Evolutionary conservation across 1,140 invertebrate species (phyloP).

Genomic region (Liolophura sinensis): DNA sequence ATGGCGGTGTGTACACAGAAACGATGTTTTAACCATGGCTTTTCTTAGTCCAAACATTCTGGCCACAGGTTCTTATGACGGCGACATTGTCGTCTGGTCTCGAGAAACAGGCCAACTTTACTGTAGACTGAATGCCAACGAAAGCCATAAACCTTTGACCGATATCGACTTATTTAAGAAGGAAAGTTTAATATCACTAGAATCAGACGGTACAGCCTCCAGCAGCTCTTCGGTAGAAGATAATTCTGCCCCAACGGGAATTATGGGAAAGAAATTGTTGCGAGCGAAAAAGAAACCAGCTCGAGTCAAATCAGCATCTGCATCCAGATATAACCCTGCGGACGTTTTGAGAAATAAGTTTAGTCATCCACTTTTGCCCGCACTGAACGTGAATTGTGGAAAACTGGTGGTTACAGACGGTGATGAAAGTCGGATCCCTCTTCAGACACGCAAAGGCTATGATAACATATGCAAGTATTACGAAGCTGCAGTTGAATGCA

Average conservation of each 20-base stretch:
- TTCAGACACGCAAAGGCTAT: conserved; percentile 34
- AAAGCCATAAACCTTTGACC: conserved; percentile 23
- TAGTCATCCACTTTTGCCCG: too few species aligned
- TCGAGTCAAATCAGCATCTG: too few species aligned
- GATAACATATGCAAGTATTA: conserved; percentile 53
- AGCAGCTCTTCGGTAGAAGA: too few species aligned
- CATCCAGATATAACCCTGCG: too few species aligned
- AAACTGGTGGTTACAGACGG: too few species aligned
- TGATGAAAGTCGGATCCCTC: not conserved
- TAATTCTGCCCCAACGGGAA: too few species aligned
- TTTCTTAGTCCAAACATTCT: conserved; percentile 62
- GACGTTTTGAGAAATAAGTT: too few species aligned
- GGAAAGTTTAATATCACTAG: too few species aligned
- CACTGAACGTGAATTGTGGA: too few species aligned
- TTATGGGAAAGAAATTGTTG: too few species aligned
- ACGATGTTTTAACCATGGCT: conserved; percentile 70
- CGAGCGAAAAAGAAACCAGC: too few species aligned
- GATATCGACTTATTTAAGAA: conserved; percentile 3
- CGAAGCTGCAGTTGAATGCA: conserved; percentile 49
- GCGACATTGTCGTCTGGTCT: conserved; percentile 76
- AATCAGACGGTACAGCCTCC: too few species aligned
- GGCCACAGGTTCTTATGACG: conserved; percentile 70
- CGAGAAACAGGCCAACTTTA: conserved; percentile 73
- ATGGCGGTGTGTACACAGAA: conserved; percentile 71
- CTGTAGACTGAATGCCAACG: conserved; percentile 51